phyloP scores from a whole-genome alignment of 92 coral and sea anemone species.

The Heliopora coerulea region DNA sequence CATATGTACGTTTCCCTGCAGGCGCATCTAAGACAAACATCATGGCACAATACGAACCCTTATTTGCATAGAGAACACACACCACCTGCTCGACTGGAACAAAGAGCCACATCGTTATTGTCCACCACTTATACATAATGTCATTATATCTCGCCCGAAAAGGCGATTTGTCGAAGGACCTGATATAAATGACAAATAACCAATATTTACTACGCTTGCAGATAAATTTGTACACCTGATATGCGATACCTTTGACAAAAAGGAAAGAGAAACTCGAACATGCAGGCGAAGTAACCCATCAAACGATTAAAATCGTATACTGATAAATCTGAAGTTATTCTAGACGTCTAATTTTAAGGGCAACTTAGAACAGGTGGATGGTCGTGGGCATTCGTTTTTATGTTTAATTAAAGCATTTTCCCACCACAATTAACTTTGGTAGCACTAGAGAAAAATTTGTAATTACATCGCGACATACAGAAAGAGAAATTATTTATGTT shows the following conservation, averaged over 20 bases:
- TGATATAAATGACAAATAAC: neutral
- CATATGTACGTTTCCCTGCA: slow-evolving; percentile 7
- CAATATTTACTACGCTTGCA: neutral
- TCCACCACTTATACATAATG: slow-evolving; percentile 18
- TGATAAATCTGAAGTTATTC: neutral
- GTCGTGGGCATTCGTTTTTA: neutral
- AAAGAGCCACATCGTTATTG: slow-evolving; percentile 18
- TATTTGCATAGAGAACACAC: slow-evolving; percentile 19
- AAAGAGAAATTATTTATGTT: too few species aligned
- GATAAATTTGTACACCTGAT: neutral
- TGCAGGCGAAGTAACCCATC: too few species aligned
- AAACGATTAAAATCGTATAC: neutral
- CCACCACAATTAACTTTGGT: neutral
- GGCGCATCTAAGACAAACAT: slow-evolving; percentile 28
- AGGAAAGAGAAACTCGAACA: neutral
- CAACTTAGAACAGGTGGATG: slow-evolving; percentile 11
- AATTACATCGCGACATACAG: too few species aligned
- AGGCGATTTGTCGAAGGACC: neutral
- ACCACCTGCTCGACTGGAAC: slow-evolving; percentile 33
- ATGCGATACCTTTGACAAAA: neutral
- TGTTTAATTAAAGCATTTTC: slow-evolving; percentile 32
- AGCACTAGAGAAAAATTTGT: too few species aligned
- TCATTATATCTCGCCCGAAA: slow-evolving; percentile 3
- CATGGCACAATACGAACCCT: neutral
- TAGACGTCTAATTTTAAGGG: neutral